A percentile compares a stretch with the other conserved stretches of the same genome.
Conservation (phyloP, 2,888 invertebrate genomes). For the Patella depressa region DNA sequence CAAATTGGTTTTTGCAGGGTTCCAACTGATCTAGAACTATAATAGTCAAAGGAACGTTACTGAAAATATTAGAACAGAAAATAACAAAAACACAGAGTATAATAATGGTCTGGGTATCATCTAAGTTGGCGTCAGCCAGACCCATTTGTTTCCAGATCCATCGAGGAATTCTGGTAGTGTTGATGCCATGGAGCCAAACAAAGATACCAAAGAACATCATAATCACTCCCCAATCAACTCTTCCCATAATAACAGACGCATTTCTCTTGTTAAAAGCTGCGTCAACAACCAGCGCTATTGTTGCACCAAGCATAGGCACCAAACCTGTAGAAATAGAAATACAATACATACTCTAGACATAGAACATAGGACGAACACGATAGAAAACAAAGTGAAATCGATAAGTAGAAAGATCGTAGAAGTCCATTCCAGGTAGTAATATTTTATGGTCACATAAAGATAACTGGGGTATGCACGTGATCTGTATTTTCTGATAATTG, state of each 20-base stretch:
- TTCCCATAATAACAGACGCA: conserved; percentile 27
- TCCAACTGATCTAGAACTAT: conserved; percentile 41
- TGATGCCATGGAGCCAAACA: conserved; percentile 44
- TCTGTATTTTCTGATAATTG: too few relatives aligned
- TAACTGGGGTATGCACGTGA: not conserved
- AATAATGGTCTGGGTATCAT: conserved; percentile 17
- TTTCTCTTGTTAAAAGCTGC: conserved; percentile 33
- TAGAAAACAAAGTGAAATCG: not conserved
- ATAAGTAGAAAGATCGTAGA: not conserved
- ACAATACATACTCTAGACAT: too few relatives aligned
- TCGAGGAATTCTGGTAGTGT: conserved; percentile 38
- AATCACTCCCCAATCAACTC: conserved; percentile 44
- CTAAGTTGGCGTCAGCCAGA: conserved; percentile 19
- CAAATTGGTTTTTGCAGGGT: conserved; percentile 36
- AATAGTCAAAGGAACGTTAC: conserved; percentile 44
- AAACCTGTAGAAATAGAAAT: conserved; percentile 34
- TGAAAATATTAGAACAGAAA: conserved; percentile 43
- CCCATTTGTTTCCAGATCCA: conserved; percentile 37
- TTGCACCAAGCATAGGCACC: conserved; percentile 39
- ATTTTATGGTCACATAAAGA: not conserved
- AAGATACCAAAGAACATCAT: conserved; percentile 45
- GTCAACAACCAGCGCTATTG: conserved; percentile 35
- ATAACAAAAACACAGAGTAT: conserved; percentile 34
- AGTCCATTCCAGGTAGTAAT: not conserved
- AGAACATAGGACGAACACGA: not conserved